phyloP scores from a whole-genome alignment of 2,888 invertebrate species.

The Hirtodrosophila cameraria region DNA sequence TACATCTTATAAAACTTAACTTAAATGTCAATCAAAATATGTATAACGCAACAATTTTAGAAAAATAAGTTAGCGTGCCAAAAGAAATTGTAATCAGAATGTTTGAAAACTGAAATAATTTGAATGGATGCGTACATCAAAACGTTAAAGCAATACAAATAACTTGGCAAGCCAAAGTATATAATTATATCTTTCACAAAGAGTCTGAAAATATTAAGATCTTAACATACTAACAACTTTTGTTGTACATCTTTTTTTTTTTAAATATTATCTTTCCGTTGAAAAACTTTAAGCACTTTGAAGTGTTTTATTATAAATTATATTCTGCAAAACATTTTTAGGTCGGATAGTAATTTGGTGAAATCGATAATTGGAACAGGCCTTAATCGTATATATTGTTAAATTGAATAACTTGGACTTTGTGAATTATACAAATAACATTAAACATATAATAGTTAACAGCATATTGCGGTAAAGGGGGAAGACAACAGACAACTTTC shows the following conservation, averaged over 20 bases:
- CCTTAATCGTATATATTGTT: not conserved
- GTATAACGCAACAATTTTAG: not conserved
- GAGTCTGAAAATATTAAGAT: not conserved
- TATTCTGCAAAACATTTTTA: too few relatives aligned
- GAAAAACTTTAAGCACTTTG: too few relatives aligned
- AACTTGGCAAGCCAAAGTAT: constrained; percentile 27
- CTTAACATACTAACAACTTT: too few relatives aligned
- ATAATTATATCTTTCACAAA: constrained; percentile 41
- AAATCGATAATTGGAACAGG: too few relatives aligned
- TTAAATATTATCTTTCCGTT: too few relatives aligned
- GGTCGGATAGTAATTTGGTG: too few relatives aligned
- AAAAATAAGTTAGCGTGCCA: not conserved
- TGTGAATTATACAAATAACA: constrained; percentile 36
- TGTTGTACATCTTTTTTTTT: too few relatives aligned
- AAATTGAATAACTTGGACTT: constrained; percentile 4
- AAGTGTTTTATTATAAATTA: too few relatives aligned
- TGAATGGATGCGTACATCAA: constrained; percentile 10
- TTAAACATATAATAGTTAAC: constrained; percentile 24
- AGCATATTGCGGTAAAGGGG: constrained; percentile 22
- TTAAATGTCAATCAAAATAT: not conserved
- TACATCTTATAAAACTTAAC: not conserved
- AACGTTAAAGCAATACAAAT: constrained; percentile 21
- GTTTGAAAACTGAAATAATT: constrained; percentile 1
- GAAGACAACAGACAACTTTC: constrained; percentile 32
- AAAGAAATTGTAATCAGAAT: not conserved